A percentile compares a stretch with the other conserved stretches of the same genome.
These are phyloP conservation scores for Zhuqinia jingwanae DNA, from an alignment of 2,888 invertebrate genomes.

Conservation along the genomic window DNA sequence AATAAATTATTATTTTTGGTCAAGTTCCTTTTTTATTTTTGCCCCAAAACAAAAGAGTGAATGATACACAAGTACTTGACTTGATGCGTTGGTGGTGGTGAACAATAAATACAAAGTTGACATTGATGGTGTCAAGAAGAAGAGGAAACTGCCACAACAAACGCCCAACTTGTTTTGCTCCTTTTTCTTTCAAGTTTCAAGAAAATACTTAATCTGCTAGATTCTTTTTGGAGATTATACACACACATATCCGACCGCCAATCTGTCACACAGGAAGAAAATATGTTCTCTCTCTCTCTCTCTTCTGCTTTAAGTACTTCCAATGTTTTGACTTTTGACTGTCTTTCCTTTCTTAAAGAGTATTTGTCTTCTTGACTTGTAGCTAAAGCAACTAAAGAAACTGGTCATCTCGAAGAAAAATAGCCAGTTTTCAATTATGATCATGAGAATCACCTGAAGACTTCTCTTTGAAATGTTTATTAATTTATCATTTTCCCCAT, in stretches of 20 bases:
- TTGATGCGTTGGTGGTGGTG: too few relatives aligned
- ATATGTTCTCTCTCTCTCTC: too few relatives aligned
- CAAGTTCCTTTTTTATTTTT: too few relatives aligned
- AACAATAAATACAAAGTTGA: background rate
- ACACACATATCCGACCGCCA: too few relatives aligned
- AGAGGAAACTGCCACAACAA: conserved; percentile 55
- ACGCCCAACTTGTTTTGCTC: conserved; percentile 66
- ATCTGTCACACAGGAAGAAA: conserved; percentile 64
- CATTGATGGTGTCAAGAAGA: too few relatives aligned
- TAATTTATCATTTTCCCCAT: conserved; percentile 71
- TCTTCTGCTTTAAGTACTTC: background rate
- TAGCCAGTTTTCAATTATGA: conserved; percentile 70
- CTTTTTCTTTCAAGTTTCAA: conserved; percentile 53
- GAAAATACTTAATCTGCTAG: conserved; percentile 39
- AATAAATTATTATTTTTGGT: too few relatives aligned
- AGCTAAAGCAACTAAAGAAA: conserved; percentile 62
- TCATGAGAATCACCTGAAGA: conserved; percentile 72
- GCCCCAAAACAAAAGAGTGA: too few relatives aligned
- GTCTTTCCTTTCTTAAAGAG: conserved; percentile 34
- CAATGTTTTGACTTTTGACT: too few relatives aligned
- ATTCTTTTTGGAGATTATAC: conserved; percentile 50
- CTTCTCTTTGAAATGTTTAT: conserved; percentile 72
- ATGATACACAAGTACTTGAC: too few relatives aligned
- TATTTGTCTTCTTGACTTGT: conserved; percentile 57
- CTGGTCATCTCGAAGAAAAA: conserved; percentile 63